These are phyloP conservation scores for Streptopelia turtur DNA, from an alignment of 2,797 vertebrate genomes.

Conservation along the genomic window DNA sequence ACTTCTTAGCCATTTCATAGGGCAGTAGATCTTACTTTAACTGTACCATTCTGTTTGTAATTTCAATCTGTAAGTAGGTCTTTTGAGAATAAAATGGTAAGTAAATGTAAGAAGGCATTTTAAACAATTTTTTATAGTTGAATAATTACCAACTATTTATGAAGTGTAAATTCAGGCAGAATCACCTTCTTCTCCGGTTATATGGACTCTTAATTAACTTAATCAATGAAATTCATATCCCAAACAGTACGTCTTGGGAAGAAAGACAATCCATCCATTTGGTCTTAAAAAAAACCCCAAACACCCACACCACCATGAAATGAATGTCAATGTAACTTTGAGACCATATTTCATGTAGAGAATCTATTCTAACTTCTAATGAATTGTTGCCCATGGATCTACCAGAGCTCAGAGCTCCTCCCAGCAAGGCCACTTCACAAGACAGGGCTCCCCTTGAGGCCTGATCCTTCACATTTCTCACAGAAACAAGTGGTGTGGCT, in stretches of 20 bases:
- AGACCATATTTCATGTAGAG: neutral
- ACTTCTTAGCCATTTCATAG: neutral
- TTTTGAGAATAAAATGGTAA: neutral
- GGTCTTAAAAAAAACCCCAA: neutral
- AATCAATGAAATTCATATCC: conserved; percentile 12
- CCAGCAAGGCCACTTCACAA: neutral
- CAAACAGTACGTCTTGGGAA: neutral
- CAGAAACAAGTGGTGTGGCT: accelerated
- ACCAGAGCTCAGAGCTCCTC: neutral
- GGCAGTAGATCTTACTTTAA: neutral
- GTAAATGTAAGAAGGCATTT: neutral
- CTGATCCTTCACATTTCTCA: neutral
- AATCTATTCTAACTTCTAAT: neutral
- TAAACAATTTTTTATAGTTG: neutral
- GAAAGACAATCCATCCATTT: neutral
- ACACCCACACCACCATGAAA: neutral
- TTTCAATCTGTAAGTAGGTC: neutral
- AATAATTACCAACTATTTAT: neutral
- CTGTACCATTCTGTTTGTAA: neutral
- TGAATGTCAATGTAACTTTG: neutral
- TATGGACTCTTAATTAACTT: conserved; percentile 1
- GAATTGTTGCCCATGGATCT: neutral
- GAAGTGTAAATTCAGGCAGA: neutral
- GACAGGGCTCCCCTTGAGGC: neutral
- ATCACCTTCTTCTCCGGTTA: neutral